Evolutionary conservation across 2,888 invertebrate species (phyloP), one percentile per base, ranked within the genome.

Genomic region (Chelonus formosanus): DNA sequence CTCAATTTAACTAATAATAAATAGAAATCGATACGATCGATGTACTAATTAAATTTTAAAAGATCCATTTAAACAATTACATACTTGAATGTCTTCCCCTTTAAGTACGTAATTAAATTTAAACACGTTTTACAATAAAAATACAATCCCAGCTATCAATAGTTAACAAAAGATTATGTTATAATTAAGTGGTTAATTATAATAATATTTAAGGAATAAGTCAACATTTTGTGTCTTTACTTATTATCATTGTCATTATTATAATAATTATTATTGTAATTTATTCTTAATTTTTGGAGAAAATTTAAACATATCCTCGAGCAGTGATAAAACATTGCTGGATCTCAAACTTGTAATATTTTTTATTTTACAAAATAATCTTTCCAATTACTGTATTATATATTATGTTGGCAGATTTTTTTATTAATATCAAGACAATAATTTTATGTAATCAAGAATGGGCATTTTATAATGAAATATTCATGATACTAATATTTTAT

Each of bases 61-160:
- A 34, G 47, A 66, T 68, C 62, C 43, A 67, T 66, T 70, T 65
- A 66, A 20, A 20, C 20, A 20, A 20, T 53, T 58, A 63, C 66
- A 36, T 36, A 35, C 44, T 32, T 57, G 45, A 57, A 57, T 59
- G 59, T 59, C 59, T 59, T 59, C 59, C 59, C 48, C 36, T 20
- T 31, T 8, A 44, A 57, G 43, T 44, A 57, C 44, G n/a, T 4
- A 31, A 44, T n/a, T 8, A 57, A n/a, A 44, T 20, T 6, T 20
- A 47, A 20, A 10, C 10, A n/a, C 48, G 48, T 20, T 20, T 20
- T 20, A 48, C 31, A 20, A 48, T 8, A 44, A 44, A 48, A 48
- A 48, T 48, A 48, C 48, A 48, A 20, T 48, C 10, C 48, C 48
- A 10, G 20, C 20, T 20, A 20, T 20, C 20, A 20, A 20, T 2